Conservation (phyloP, 2,113 vertebrate species). For the Atractosteus spatula region DNA sequence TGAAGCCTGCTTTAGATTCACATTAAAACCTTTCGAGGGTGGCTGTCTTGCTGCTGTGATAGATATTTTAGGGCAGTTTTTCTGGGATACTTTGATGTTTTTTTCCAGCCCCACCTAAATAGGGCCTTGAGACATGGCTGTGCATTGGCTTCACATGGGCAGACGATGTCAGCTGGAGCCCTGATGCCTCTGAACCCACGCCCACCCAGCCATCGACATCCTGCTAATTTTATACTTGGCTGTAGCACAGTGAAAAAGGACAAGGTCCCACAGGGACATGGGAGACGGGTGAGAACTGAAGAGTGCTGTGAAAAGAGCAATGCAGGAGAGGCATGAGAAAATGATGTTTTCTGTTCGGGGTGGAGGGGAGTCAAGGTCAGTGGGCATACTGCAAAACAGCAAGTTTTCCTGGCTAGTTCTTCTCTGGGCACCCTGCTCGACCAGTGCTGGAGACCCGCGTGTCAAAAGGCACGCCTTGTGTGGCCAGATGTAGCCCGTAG, state of each 20-base stretch:
- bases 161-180: neutral
- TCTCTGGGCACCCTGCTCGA: too few relatives aligned
- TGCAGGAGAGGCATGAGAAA: conserved; percentile 4
- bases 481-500: too few relatives aligned
- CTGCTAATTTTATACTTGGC: conserved; percentile 8
- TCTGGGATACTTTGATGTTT: too few relatives aligned
- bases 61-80: too few relatives aligned
- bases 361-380: neutral
- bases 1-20: neutral
- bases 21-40: neutral
- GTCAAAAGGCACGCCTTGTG: too few relatives aligned
- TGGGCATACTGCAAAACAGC: neutral
- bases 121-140: neutral
- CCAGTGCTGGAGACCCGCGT: too few relatives aligned
- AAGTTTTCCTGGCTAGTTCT: neutral
- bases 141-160: neutral
- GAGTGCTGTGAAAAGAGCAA: neutral
- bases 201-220: neutral
- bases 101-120: neutral
- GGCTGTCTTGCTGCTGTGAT: too few relatives aligned
- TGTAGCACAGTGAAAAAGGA: neutral
- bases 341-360: too few relatives aligned
- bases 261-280: neutral
- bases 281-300: neutral
- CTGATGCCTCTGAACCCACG: neutral